A percentile compares a stretch with the other conserved stretches of the same genome.
Evolutionary conservation across 2,888 invertebrate species (phyloP).

Genomic region (Nymphalis urticae): DNA sequence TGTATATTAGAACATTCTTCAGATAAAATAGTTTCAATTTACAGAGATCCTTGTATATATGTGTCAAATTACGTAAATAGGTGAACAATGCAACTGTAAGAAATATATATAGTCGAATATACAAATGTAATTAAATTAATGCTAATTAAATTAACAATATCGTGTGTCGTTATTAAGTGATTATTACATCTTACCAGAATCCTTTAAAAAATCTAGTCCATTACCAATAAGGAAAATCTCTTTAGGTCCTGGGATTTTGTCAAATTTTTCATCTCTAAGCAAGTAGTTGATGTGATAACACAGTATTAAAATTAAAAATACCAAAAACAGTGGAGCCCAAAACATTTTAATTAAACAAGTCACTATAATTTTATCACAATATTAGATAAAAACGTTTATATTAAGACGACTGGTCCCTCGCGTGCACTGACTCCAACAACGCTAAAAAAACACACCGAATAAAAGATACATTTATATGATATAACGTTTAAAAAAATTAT

Average conservation of each 20-base stretch:
- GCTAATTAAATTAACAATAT: too few relatives aligned
- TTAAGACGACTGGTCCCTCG: too few relatives aligned
- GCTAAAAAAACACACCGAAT: neutral
- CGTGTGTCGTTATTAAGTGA: too few relatives aligned
- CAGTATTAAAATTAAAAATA: neutral
- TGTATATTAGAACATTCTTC: slow-evolving; percentile 54
- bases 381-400: too few relatives aligned
- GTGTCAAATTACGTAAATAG: slow-evolving; percentile 9
- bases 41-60: slow-evolving; percentile 24
- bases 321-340: neutral
- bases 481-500: too few relatives aligned
- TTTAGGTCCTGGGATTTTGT: slow-evolving; percentile 43
- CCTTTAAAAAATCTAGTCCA: slow-evolving; percentile 43
- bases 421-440: too few relatives aligned
- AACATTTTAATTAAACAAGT: neutral
- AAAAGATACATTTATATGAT: neutral
- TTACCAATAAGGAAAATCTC: slow-evolving; percentile 41
- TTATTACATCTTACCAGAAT: slow-evolving; percentile 38
- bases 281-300: slow-evolving; percentile 11
- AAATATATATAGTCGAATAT: neutral
- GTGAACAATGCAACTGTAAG: slow-evolving; percentile 21
- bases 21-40: slow-evolving; percentile 34
- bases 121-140: too few relatives aligned
- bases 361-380: too few relatives aligned
- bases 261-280: slow-evolving; percentile 40